phyloP scores from a whole-genome alignment of 1,140 invertebrate genomes.

The Asobara japonica region DNA sequence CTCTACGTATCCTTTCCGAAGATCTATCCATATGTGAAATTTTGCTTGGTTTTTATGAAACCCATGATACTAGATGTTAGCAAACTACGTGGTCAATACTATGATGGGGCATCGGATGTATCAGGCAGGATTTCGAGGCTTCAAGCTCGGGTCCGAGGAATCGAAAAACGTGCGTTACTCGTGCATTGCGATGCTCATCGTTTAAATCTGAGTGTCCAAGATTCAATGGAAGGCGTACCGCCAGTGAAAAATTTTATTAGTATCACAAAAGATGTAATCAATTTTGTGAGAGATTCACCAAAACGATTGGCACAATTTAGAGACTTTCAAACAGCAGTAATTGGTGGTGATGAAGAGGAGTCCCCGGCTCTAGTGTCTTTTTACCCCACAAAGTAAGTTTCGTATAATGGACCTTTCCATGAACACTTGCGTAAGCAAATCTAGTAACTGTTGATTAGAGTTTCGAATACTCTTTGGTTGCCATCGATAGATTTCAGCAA shows the following conservation, averaged over 20 bases:
- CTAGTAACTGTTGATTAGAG: too few relatives aligned
- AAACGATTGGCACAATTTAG: neutral
- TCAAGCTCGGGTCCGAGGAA: neutral
- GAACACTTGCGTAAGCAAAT: too few relatives aligned
- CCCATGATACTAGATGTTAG: neutral
- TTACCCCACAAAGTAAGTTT: neutral
- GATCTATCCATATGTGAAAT: neutral
- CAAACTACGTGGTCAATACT: slow-evolving; percentile 8
- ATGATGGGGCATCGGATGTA: slow-evolving; percentile 6
- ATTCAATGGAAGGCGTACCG: neutral
- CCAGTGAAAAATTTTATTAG: neutral
- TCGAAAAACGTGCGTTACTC: neutral
- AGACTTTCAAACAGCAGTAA: neutral
- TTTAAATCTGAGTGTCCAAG: neutral
- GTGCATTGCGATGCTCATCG: slow-evolving; percentile 2
- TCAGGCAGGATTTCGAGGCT: neutral
- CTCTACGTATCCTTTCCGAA: neutral
- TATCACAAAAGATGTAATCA: slow-evolving; percentile 1
- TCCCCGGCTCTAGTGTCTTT: neutral
- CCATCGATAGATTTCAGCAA: too few relatives aligned
- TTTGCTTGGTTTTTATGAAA: slow-evolving; percentile 14
- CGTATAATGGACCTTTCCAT: too few relatives aligned
- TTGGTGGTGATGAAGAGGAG: neutral
- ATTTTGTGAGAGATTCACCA: slow-evolving; percentile 2
- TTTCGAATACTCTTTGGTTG: too few relatives aligned